Evolutionary conservation across 2,888 invertebrate genomes (phyloP).

Genomic region (Brenthis daphne): DNA sequence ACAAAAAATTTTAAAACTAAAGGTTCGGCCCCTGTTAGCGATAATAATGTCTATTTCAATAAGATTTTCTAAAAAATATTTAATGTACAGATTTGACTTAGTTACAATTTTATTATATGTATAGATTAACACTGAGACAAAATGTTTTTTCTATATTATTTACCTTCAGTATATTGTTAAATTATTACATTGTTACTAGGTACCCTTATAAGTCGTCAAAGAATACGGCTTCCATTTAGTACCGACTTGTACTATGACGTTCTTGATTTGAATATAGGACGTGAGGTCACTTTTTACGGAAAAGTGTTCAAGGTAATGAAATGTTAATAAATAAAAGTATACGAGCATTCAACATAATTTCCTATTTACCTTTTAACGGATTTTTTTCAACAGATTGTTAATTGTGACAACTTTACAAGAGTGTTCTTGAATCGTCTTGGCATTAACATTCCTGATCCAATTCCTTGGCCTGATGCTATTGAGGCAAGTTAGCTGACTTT

Average conservation of each 20-base stretch:
- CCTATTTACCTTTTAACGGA: neutral
- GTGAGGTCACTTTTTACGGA: constrained; percentile 90
- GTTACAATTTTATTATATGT: too few species aligned
- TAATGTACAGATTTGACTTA: too few species aligned
- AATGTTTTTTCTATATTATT: too few species aligned
- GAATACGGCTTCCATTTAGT: constrained; percentile 89
- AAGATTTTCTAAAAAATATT: too few species aligned
- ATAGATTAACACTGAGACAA: too few species aligned
- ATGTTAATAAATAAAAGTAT: too few species aligned
- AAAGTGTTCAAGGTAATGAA: constrained; percentile 83
- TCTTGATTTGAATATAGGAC: constrained; percentile 93
- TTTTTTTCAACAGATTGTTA: constrained; percentile 84
- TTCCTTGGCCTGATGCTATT: constrained; percentile 67
- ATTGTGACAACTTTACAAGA: constrained; percentile 94
- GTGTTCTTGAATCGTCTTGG: constrained; percentile 92
- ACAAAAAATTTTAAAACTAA: too few species aligned
- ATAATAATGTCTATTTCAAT: too few species aligned
- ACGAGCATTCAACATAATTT: too few species aligned
- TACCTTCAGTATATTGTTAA: too few species aligned
- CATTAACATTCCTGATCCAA: constrained; percentile 88
- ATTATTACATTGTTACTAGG: constrained; percentile 69
- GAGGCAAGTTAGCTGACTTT: constrained; percentile 51
- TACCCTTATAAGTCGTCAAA: constrained; percentile 90
- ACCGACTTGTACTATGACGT: constrained; percentile 91
- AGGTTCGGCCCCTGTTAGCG: too few species aligned